Percentiles rank a stretch among this genome's conserved stretches.
phyloP scores from a whole-genome alignment of 2,888 invertebrate genomes.

The Pherbina coryleti region DNA sequence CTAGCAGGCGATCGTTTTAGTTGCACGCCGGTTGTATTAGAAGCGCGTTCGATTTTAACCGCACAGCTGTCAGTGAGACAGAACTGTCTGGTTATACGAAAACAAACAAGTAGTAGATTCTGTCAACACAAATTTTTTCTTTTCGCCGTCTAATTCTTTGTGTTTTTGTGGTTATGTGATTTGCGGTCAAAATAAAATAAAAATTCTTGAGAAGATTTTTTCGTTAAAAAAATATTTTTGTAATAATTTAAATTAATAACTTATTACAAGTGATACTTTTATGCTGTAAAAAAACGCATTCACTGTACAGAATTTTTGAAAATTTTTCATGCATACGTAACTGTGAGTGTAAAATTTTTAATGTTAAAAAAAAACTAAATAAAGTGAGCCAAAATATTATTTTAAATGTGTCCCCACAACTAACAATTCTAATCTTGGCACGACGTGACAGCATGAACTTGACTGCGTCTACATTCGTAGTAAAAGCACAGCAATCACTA shows the following conservation, averaged over 20 bases:
- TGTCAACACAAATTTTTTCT: not conserved
- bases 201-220: not conserved
- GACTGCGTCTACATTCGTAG: too few relatives aligned
- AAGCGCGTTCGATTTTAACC: constrained; percentile 14
- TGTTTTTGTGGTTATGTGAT: not conserved
- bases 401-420: too few relatives aligned
- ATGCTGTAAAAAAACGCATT: too few relatives aligned
- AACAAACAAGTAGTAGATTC: not conserved
- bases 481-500: too few relatives aligned
- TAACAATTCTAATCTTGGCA: too few relatives aligned
- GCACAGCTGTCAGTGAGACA: not conserved
- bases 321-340: too few relatives aligned
- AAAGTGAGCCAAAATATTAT: too few relatives aligned
- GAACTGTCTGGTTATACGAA: not conserved
- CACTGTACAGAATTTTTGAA: too few relatives aligned
- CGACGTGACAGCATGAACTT: too few relatives aligned
- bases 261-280: not conserved
- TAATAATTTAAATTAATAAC: not conserved
- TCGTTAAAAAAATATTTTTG: not conserved
- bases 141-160: not conserved
- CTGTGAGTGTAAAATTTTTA: too few relatives aligned
- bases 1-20: constrained; percentile 25
- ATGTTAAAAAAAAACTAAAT: too few relatives aligned
- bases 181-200: not conserved
- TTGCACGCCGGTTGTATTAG: constrained; percentile 28